Base-by-base conservation (phyloP, 2,797 vertebrate species). In the Cossypha niveicapilla region DNA sequence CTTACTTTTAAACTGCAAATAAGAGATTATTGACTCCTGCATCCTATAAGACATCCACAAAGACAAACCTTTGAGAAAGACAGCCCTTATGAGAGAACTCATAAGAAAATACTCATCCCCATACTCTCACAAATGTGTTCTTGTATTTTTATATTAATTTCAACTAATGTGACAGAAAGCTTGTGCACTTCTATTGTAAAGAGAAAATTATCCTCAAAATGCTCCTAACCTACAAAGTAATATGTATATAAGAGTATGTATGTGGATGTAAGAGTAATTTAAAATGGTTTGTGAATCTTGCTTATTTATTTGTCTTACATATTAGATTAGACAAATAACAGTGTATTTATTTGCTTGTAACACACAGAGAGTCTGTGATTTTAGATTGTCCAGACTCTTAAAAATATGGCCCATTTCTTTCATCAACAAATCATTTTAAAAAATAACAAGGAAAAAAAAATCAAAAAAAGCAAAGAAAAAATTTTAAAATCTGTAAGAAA, bases 211-310 rank as follows among this genome's bases (percentile, higher is more conserved):
- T 58, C 7, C 25, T 73, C 32, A 62, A 67, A 80, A 57, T 42
- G 11, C 2, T 72, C 7, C 25, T 62, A 51, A 45, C 58, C 17
- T 47, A 32, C 5, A 24, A 30, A 48, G 6, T 27, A 75, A 39
- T n/a, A 25, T 19, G 4, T 1, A 3, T 50, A 6, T 35, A 53
- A 47, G 3, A 0, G 0, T 35, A 39, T 37, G 24, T 76, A 54
- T n/a, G 10, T 56, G 9, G 14, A 45, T 35, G 5, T 19, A 80
- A 88, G 12, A 37, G 23, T 42, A 60, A 62, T 51, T 11, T 19
- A 48, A 70, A 82, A 58, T 41, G 1, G 1, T 53, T 76, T 80
- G 15, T 41, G 18, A 56, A 45, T 60, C 13, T 78, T 67, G 10
- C 1, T 62, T 21, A 47, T 23, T 14, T 35, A 35, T 35, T 35